A percentile compares a stretch with the other conserved stretches of the same genome.
phyloP scores from a whole-genome alignment of 2,888 invertebrate genomes.

The Proisotoma minuta region DNA sequence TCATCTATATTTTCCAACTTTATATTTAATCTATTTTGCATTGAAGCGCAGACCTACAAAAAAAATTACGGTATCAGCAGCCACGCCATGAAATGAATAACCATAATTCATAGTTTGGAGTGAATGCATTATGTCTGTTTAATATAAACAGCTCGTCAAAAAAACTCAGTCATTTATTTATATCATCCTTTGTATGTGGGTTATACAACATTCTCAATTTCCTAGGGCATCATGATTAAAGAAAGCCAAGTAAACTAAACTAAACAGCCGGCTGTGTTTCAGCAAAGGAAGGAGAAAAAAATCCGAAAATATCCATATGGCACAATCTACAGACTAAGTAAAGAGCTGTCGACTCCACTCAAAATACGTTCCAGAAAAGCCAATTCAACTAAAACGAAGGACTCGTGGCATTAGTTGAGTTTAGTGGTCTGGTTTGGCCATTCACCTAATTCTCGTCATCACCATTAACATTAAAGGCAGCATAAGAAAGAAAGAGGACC shows the following conservation, averaged over 20 bases:
- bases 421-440: conserved; percentile 9
- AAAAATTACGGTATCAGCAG: no score
- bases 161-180: neutral
- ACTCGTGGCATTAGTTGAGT: conserved; percentile 1
- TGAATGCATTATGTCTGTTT: conserved; percentile 4
- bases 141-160: neutral
- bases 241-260: no score
- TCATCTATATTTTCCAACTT: no score
- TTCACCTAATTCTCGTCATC: conserved; percentile 15
- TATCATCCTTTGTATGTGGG: no score
- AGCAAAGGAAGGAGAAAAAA: no score
- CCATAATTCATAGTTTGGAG: neutral
- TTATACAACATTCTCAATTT: no score
- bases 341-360: neutral
- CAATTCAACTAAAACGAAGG: neutral
- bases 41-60: no score
- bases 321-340: neutral
- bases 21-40: no score
- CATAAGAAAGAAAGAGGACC: neutral
- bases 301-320: conserved; percentile 2
- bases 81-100: neutral
- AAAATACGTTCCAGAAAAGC: neutral
- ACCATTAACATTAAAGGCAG: conserved; percentile 13
- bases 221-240: no score
- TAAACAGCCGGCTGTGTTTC: no score